A percentile compares a stretch with the other conserved stretches of the same genome.
phyloP scores from a whole-genome alignment of 1,140 invertebrate species.

The Brachystomella parvula region DNA sequence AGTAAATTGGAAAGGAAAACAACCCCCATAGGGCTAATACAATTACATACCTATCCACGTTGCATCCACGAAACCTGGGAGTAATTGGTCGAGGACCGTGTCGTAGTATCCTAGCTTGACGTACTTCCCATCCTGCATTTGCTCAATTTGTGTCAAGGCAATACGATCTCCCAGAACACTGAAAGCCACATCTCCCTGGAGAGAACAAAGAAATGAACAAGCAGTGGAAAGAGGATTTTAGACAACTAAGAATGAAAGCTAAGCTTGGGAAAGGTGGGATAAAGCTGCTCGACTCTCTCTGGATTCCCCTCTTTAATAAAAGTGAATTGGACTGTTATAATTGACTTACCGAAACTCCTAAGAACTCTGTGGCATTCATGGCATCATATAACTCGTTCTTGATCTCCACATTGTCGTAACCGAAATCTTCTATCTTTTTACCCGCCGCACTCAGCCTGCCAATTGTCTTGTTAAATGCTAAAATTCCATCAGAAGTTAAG shows the following conservation, averaged over 20 bases:
- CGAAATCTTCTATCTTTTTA: conserved; percentile 85
- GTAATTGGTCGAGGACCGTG: conserved; percentile 48
- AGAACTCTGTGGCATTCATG: conserved; percentile 93
- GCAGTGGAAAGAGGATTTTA: not conserved
- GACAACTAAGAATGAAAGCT: conserved; percentile 10
- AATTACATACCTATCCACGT: conserved; percentile 1
- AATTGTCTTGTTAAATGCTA: conserved; percentile 95
- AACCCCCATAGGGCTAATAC: conserved; percentile 8
- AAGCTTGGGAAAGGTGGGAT: not conserved
- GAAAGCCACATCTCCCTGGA: conserved; percentile 82
- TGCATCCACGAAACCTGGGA: not conserved
- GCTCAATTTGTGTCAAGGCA: conserved; percentile 96
- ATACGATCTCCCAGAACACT: conserved; percentile 97
- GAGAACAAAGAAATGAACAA: conserved; percentile 11
- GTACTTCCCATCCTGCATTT: conserved; percentile 91
- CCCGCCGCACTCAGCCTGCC: conserved; percentile 67
- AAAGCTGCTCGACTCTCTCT: conserved; percentile 7
- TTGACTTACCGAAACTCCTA: conserved; percentile 86
- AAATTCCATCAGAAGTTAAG: not conserved
- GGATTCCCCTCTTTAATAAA: conserved; percentile 7
- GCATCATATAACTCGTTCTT: conserved; percentile 92
- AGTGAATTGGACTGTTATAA: conserved; percentile 8
- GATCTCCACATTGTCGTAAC: conserved; percentile 92
- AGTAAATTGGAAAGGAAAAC: not conserved
- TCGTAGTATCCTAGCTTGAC: conserved; percentile 58